These are phyloP conservation scores for Drosophila obscura DNA, from an alignment of 1,140 invertebrate genomes.

Conservation along the genomic window DNA sequence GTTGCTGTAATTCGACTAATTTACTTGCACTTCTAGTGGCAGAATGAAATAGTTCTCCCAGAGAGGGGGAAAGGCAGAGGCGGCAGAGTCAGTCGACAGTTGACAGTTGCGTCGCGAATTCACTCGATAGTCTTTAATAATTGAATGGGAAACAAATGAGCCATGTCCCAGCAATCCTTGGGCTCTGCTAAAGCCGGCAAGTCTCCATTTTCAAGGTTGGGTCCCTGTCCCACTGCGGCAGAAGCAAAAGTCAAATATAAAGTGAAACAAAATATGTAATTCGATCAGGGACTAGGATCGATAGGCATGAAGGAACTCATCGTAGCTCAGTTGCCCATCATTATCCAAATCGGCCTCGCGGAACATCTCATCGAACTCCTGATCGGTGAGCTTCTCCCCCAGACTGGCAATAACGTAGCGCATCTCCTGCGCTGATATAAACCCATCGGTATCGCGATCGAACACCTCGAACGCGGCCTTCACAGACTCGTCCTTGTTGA, in stretches of 20 bases:
- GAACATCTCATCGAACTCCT: constrained; percentile 52
- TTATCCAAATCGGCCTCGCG: constrained; percentile 40
- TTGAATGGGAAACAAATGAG: constrained; percentile 1
- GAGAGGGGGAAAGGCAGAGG: not conserved
- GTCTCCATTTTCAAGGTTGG: too few species aligned
- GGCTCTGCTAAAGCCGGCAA: too few species aligned
- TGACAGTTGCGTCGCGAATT: constrained; percentile 5
- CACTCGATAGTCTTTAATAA: constrained; percentile 24
- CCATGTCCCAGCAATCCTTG: not conserved
- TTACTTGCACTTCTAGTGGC: constrained; percentile 6
- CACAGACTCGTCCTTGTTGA: constrained; percentile 17
- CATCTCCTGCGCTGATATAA: constrained; percentile 27
- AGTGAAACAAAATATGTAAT: too few species aligned
- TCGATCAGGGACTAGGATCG: too few species aligned
- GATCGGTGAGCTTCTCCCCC: constrained; percentile 30
- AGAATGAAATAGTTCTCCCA: too few species aligned
- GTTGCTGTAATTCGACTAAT: constrained; percentile 29
- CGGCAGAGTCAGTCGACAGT: not conserved
- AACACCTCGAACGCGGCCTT: constrained; percentile 32
- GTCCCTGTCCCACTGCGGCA: too few species aligned
- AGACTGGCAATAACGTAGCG: constrained; percentile 20
- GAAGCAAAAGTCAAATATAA: too few species aligned
- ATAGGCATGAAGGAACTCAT: constrained; percentile 34
- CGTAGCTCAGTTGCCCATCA: constrained; percentile 35
- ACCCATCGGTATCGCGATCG: constrained; percentile 41